Conservation (phyloP, 2,113 vertebrate genomes). For the Poicephalus meyeri region DNA sequence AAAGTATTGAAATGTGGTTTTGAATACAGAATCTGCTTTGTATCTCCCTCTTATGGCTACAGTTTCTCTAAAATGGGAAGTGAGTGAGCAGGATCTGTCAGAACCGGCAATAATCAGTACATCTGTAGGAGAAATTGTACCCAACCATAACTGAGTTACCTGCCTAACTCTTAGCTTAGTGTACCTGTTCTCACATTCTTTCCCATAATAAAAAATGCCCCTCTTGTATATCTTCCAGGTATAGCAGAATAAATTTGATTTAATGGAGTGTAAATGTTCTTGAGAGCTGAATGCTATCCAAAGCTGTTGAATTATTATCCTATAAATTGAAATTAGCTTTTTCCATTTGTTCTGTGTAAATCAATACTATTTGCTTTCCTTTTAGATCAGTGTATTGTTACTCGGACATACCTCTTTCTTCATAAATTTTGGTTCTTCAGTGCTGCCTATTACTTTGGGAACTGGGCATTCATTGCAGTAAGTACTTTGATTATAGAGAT, state of each 20-base stretch:
- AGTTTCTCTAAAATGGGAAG: not conserved
- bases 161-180: not conserved
- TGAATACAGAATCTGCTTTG: not conserved
- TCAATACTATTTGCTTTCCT: not conserved
- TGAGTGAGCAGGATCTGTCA: not conserved
- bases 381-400: slow-evolving; percentile 94
- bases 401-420: slow-evolving; percentile 93
- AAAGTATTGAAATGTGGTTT: not conserved
- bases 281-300: not conserved
- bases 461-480: slow-evolving; percentile 96
- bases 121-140: not conserved
- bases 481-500: slow-evolving; percentile 62
- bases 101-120: not conserved
- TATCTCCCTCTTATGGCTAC: not conserved
- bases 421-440: slow-evolving; percentile 99
- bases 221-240: not conserved
- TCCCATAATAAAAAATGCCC: not conserved
- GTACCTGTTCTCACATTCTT: not conserved
- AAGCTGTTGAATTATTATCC: not conserved
- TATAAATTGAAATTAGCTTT: not conserved
- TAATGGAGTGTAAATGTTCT: not conserved
- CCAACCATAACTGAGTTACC: not conserved
- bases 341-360: not conserved
- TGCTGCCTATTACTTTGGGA: slow-evolving; percentile 96
- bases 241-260: not conserved